A percentile compares a stretch with the other conserved stretches of the same genome.
These are phyloP conservation scores for Tetramorium alpestre DNA, from an alignment of 1,140 invertebrate genomes.

Conservation along the genomic window DNA sequence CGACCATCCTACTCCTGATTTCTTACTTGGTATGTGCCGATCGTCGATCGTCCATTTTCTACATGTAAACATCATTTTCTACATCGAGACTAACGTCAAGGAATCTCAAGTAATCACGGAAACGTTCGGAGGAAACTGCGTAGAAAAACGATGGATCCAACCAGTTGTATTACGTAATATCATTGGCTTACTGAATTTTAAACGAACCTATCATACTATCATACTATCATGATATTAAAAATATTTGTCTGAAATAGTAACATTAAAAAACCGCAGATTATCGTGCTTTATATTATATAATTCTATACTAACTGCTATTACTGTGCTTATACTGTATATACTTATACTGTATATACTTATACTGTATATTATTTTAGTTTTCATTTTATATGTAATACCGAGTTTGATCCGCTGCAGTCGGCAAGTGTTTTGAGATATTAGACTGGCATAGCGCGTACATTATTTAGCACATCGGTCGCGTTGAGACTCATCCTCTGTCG, in stretches of 20 bases:
- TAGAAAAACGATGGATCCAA: constrained; percentile 33
- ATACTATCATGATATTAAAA: not conserved
- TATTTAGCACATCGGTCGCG: constrained; percentile 78
- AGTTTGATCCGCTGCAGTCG: constrained; percentile 70
- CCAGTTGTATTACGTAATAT: constrained; percentile 40
- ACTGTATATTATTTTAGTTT: constrained; percentile 45
- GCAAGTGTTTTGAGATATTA: constrained; percentile 79
- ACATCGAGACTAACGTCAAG: not conserved
- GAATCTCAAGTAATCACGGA: constrained; percentile 4
- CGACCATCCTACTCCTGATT: constrained; percentile 25
- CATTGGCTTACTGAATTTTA: constrained; percentile 19
- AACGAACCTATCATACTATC: not conserved
- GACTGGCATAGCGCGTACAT: constrained; percentile 75
- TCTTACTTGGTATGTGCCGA: constrained; percentile 30
- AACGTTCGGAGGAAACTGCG: constrained; percentile 24
- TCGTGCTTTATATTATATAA: not conserved
- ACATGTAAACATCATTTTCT: constrained; percentile 37
- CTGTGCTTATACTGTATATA: too few species aligned
- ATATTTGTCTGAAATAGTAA: not conserved
- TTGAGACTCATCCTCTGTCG: constrained; percentile 55
- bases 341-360: too few species aligned
- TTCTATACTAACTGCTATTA: not conserved
- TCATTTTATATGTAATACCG: constrained; percentile 79
- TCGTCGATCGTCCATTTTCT: constrained; percentile 57
- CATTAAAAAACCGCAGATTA: not conserved